Evolutionary conservation across 2,113 vertebrate species (phyloP), one percentile per base, ranked within the genome.

Genomic region (Collichthys lucidus): DNA sequence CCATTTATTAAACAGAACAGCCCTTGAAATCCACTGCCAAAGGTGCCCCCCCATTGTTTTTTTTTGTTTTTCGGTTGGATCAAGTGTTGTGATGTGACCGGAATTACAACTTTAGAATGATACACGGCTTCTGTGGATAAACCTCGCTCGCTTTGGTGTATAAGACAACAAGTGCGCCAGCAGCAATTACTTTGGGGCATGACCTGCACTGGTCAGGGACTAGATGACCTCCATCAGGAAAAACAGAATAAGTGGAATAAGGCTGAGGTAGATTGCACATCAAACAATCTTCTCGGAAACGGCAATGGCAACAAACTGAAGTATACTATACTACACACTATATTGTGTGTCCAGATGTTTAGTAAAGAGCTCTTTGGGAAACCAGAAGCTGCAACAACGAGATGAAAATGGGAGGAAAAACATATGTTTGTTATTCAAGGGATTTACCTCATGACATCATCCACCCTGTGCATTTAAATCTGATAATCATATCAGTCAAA

Each of bases 301-400:
- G 29, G 7, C 35, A 61, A 55, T 2, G 26, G 26, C 26, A 26
- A 67, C n/a, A 53, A 67, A 64, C 22, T 64, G 20, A 8, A 52
- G 35, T 26, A 26, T 26, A 26, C 26, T 26, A 26, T 26, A 26
- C 26, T 26, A 26, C 52, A 19, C 26, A 3, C 4, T 24, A 56
- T 35, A 55, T 63, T 56, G 29, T 56, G 40, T 24, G 65, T 71
- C 53, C 65, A 85, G 59, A 78, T 77, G 86, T 74, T 80, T 46
- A 20, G 19, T 24, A 20, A 11, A 26, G 44, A 29, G 55, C 47
- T 49, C 46, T 72, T 74, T 60, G 16, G 67, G 22, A 78, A 77
- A 70, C 19, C 20, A 84, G 22, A 74, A 72, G 42, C 52, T 60
- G 22, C 74, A 60, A 50, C 74, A 20, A 73, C 24, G 62, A 67